These are phyloP conservation scores for Drosophila planitibia DNA, from an alignment of 2,888 invertebrate genomes.

Conservation along the genomic window DNA sequence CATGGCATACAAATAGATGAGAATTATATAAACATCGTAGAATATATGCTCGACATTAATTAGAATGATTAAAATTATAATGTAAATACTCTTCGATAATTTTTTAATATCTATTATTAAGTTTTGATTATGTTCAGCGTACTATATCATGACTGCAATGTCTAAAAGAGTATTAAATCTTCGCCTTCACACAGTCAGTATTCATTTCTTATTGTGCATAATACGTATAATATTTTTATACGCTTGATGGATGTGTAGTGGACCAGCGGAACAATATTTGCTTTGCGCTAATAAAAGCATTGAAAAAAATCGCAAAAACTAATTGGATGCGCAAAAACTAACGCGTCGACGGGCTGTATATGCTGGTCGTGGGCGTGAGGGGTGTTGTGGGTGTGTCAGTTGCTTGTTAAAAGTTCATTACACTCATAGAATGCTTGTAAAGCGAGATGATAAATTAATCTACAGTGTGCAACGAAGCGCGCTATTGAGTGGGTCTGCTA, in stretches of 20 bases:
- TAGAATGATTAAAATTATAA: not conserved
- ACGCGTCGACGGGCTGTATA: conserved; percentile 33
- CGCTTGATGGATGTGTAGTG: conserved; percentile 56
- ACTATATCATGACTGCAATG: not conserved
- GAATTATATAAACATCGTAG: not conserved
- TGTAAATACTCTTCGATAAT: not conserved
- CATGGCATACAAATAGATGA: not conserved
- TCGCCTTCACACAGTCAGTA: not conserved
- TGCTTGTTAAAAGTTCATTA: conserved; percentile 82
- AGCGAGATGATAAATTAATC: conserved; percentile 83
- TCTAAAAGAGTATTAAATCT: conserved; percentile 1
- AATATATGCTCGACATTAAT: not conserved
- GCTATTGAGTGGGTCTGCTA: conserved; percentile 73
- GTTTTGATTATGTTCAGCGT: not conserved
- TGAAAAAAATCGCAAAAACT: conserved; percentile 64
- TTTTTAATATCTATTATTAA: not conserved
- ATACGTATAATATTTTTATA: conserved; percentile 25
- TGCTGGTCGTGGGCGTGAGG: not conserved
- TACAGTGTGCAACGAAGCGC: conserved; percentile 79
- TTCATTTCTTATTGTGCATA: not conserved
- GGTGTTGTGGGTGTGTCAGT: conserved; percentile 57
- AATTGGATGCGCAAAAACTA: conserved; percentile 73
- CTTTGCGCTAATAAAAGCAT: conserved; percentile 72
- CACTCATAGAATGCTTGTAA: conserved; percentile 80
- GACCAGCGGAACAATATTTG: conserved; percentile 66